Conservation (phyloP, 2,113 vertebrate species). For the Zosterops japonicus region DNA sequence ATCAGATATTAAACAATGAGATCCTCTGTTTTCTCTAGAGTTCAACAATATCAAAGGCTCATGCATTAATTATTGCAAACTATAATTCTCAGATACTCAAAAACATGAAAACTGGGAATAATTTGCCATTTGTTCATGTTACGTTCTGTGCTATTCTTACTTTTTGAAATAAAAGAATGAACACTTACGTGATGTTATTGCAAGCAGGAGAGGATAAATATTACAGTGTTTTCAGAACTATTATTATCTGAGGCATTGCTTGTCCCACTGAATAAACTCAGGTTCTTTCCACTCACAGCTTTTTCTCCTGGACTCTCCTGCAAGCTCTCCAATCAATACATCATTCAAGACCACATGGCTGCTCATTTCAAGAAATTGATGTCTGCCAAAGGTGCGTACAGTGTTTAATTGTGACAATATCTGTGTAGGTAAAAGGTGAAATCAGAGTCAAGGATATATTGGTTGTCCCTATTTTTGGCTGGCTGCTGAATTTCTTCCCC, state of each 20-base stretch:
- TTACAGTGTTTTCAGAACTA: conserved; percentile 4
- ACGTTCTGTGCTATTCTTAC: not conserved
- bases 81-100: conserved; percentile 45
- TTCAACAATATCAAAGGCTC: conserved; percentile 43
- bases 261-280: conserved; percentile 11
- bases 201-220: conserved; percentile 9
- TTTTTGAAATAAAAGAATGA: conserved; percentile 31
- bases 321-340: conserved; percentile 68
- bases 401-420: not conserved
- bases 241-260: conserved; percentile 7
- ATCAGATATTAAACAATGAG: conserved; percentile 48
- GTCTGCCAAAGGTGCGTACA: conserved; percentile 56
- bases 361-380: conserved; percentile 60
- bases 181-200: conserved; percentile 45
- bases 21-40: conserved; percentile 42
- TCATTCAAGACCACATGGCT: conserved; percentile 59
- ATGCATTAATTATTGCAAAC: conserved; percentile 47
- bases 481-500: not conserved
- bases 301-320: conserved; percentile 57
- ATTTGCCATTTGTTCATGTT: conserved; percentile 27
- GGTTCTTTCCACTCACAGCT: conserved; percentile 6
- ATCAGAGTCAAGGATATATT: not conserved
- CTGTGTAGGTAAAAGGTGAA: conserved; percentile 15
- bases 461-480: not conserved
- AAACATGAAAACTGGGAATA: conserved; percentile 32